Evolutionary conservation across 2,888 invertebrate species (phyloP).

Genomic region (Apotomis capreana): DNA sequence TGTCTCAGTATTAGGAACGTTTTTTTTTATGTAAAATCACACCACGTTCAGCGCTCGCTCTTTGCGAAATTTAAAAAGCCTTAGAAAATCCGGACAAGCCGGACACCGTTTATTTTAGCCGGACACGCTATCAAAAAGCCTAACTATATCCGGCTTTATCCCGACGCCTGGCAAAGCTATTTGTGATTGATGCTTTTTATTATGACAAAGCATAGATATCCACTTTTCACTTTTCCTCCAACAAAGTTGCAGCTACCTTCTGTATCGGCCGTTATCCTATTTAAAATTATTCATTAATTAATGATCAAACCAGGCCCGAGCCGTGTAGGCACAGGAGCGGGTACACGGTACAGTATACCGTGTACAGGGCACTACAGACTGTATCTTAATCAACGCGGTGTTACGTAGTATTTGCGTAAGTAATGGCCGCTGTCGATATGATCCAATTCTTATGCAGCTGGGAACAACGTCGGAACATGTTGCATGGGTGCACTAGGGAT

Average conservation of each 20-base stretch:
- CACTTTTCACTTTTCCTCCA: no score
- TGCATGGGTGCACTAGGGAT: neutral
- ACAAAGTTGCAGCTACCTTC: neutral
- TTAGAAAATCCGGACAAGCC: no score
- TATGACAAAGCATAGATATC: no score
- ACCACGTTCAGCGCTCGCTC: no score
- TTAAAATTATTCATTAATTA: neutral
- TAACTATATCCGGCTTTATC: no score
- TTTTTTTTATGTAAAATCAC: no score
- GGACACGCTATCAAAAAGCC: no score
- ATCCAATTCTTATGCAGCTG: constrained; percentile 17
- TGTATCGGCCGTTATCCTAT: neutral
- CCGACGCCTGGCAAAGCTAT: no score
- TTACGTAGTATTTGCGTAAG: constrained; percentile 15
- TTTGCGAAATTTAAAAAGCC: no score
- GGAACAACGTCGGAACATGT: constrained; percentile 20
- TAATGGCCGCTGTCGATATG: constrained; percentile 7
- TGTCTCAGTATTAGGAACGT: no score
- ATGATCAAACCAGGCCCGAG: neutral
- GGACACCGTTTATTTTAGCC: no score
- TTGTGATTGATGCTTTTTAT: no score
- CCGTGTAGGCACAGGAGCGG: constrained; percentile 1
- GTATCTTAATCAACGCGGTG: constrained; percentile 19
- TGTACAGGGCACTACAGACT: neutral
- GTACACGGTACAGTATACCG: neutral